These are phyloP conservation scores for Plodia interpunctella DNA, from an alignment of 1,140 invertebrate species.

Conservation along the genomic window DNA sequence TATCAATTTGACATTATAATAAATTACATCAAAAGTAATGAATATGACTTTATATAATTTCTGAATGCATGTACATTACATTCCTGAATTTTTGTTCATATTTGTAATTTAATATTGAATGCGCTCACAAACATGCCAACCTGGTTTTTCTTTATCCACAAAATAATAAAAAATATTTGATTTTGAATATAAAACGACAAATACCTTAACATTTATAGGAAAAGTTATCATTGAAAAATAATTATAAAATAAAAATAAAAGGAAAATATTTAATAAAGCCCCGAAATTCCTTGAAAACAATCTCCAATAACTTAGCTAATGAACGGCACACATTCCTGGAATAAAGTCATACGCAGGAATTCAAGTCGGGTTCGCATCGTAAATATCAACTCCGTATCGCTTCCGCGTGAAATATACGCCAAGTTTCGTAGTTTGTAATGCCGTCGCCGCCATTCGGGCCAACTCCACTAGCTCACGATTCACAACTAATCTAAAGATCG, in stretches of 20 bases:
- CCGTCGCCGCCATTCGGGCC: slow-evolving; percentile 31
- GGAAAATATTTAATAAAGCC: neutral
- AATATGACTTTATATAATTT: too few species aligned
- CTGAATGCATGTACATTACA: too few species aligned
- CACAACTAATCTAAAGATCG: slow-evolving; percentile 27
- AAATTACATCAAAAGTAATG: too few species aligned
- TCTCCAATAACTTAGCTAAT: neutral
- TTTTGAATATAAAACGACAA: too few species aligned
- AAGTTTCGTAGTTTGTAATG: slow-evolving; percentile 43
- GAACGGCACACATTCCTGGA: neutral
- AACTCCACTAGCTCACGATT: slow-evolving; percentile 20
- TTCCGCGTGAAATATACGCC: slow-evolving; percentile 37
- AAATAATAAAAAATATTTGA: too few species aligned
- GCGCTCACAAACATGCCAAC: too few species aligned
- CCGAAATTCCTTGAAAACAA: neutral
- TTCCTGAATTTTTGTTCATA: too few species aligned
- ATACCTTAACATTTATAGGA: too few species aligned
- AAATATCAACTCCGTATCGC: slow-evolving; percentile 38
- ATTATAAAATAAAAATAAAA: neutral
- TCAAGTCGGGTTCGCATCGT: slow-evolving; percentile 20
- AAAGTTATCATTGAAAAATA: neutral
- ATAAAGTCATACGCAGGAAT: slow-evolving; percentile 5
- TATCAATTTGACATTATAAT: too few species aligned
- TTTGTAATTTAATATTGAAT: too few species aligned
- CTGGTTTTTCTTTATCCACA: too few species aligned